Conservation (phyloP, 2,113 vertebrate genomes). For the Haemorhous mexicanus region DNA sequence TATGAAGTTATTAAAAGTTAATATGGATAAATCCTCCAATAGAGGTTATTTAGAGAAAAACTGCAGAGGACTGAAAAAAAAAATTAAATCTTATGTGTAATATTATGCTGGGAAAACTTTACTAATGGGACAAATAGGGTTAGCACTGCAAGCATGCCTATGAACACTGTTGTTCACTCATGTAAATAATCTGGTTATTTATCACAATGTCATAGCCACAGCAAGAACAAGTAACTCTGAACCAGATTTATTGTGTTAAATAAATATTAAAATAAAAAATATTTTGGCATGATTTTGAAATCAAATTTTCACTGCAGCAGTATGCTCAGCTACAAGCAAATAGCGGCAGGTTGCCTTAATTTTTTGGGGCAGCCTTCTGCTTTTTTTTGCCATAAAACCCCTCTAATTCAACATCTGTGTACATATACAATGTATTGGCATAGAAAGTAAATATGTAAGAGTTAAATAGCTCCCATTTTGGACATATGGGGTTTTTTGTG, state of each 20-base stretch:
- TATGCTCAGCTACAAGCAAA: background rate
- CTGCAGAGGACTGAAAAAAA: background rate
- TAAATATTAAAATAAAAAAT: background rate
- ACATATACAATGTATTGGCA: background rate
- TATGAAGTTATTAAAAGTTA: slow-evolving; percentile 1
- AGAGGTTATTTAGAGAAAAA: background rate
- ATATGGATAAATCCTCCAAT: background rate
- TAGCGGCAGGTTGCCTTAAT: background rate
- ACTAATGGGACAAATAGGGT: background rate
- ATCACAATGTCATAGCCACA: background rate
- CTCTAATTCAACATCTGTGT: background rate
- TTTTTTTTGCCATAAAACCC: background rate
- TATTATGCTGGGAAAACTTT: background rate
- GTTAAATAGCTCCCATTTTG: background rate
- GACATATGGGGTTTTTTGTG: background rate
- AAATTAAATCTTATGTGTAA: background rate
- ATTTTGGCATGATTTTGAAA: background rate
- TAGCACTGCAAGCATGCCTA: background rate
- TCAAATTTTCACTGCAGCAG: background rate
- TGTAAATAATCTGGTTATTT: background rate
- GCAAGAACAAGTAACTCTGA: background rate
- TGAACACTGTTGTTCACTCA: background rate
- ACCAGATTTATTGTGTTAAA: background rate
- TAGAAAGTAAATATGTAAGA: background rate
- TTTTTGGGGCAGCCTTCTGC: background rate